Conservation (phyloP, 2,888 invertebrate species). For the Hyposoter didymator region DNA sequence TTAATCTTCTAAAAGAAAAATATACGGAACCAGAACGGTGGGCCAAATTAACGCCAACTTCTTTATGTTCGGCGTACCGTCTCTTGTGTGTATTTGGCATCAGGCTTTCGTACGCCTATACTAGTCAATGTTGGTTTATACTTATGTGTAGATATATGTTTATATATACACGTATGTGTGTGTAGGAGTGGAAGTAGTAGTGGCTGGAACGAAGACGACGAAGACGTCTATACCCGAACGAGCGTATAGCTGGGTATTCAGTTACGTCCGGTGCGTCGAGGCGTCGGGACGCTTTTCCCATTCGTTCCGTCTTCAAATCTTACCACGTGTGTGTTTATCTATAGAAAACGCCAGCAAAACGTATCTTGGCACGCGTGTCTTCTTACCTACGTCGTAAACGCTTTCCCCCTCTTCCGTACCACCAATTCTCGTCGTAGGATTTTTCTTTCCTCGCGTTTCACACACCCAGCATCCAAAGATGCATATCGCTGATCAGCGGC, state of each 20-base stretch:
- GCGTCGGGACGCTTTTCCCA: constrained; percentile 77
- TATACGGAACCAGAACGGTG: neutral
- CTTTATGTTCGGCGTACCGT: neutral
- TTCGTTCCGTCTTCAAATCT: constrained; percentile 57
- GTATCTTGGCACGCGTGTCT: constrained; percentile 63
- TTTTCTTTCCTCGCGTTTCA: constrained; percentile 38
- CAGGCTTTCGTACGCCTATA: neutral
- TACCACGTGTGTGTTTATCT: constrained; percentile 39
- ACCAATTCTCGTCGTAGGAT: constrained; percentile 28
- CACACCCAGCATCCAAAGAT: constrained; percentile 46
- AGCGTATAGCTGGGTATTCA: constrained; percentile 75
- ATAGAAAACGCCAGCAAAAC: constrained; percentile 49
- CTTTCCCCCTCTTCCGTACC: neutral
- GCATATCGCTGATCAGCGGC: constrained; percentile 46
- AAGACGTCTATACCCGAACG: constrained; percentile 51
- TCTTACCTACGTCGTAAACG: constrained; percentile 24
- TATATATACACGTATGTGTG: constrained; percentile 39
- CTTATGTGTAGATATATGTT: neutral
- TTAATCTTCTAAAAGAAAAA: constrained; percentile 9
- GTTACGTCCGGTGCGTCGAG: constrained; percentile 82
- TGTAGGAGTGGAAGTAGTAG: constrained; percentile 60
- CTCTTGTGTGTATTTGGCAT: constrained; percentile 13
- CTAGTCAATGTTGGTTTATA: neutral
- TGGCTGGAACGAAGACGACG: constrained; percentile 59
- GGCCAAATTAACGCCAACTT: constrained; percentile 15